phyloP scores from a whole-genome alignment of 2,797 vertebrate genomes.

The Pantherophis vulpinus region DNA sequence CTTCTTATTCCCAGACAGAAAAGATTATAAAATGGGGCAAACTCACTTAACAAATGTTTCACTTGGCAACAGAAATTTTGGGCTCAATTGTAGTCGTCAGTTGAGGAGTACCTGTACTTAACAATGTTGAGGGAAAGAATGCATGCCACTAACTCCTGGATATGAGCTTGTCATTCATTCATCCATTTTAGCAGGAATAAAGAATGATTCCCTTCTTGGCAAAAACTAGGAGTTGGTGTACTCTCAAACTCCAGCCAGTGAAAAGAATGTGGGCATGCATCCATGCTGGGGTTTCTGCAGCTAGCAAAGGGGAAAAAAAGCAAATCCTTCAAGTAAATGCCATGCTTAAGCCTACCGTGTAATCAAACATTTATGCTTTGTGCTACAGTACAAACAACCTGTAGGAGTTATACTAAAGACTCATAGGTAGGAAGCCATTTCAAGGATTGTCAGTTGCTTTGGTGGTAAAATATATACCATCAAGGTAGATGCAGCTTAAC shows the following conservation, averaged over 20 bases:
- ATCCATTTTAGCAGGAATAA: neutral
- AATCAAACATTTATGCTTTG: neutral
- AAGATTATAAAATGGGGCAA: neutral
- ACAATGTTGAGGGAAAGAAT: neutral
- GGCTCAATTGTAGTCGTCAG: neutral
- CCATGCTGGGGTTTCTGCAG: neutral
- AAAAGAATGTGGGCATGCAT: constrained; percentile 4
- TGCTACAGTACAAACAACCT: neutral
- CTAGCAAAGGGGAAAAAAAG: neutral
- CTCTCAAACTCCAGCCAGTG: neutral
- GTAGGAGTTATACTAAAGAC: neutral
- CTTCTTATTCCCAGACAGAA: neutral
- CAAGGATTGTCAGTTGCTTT: neutral
- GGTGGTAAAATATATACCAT: neutral
- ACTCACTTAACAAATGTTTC: neutral
- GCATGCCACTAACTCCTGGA: neutral
- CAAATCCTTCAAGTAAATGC: neutral
- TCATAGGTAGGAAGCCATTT: neutral
- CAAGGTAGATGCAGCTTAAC: neutral
- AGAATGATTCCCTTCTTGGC: neutral
- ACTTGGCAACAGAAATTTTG: neutral
- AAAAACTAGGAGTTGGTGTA: neutral
- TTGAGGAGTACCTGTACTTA: neutral
- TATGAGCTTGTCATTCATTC: neutral
- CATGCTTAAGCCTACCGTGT: neutral